phyloP scores from a whole-genome alignment of 2,888 invertebrate species.

The Scaptodrosophila latifasciaeformis region DNA sequence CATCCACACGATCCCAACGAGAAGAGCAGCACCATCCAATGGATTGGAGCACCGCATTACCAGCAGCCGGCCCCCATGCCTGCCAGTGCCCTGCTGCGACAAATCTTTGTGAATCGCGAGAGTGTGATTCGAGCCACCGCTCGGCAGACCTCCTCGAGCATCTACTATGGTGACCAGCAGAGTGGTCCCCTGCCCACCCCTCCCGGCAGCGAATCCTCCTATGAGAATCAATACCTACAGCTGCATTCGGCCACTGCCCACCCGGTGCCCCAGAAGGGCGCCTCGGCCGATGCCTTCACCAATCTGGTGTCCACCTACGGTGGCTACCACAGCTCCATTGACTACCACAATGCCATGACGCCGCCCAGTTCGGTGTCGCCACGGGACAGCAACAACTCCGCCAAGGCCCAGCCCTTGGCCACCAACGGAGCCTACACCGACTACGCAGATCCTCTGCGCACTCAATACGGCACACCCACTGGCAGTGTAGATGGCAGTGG shows the following conservation, averaged over 20 bases:
- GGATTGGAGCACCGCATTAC: conserved; percentile 88
- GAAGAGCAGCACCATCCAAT: conserved; percentile 86
- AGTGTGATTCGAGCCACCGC: conserved; percentile 95
- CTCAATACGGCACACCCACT: conserved; percentile 67
- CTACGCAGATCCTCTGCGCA: conserved; percentile 80
- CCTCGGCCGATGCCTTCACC: conserved; percentile 77
- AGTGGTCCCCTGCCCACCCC: conserved; percentile 89
- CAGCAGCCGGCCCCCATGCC: conserved; percentile 81
- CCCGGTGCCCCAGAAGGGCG: conserved; percentile 75
- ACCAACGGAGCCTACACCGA: conserved; percentile 76
- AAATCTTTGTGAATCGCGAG: conserved; percentile 94
- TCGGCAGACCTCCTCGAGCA: conserved; percentile 73
- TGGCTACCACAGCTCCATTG: conserved; percentile 81
- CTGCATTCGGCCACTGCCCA: conserved; percentile 74
- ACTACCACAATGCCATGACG: conserved; percentile 95
- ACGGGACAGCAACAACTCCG: conserved; percentile 84
- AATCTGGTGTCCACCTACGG: conserved; percentile 78
- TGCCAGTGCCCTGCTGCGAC: conserved; percentile 91
- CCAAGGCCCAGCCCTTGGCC: conserved; percentile 58
- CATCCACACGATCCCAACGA: conserved; percentile 78
- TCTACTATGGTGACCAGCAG: conserved; percentile 76
- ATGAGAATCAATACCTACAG: conserved; percentile 79
- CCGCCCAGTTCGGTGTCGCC: conserved; percentile 98
- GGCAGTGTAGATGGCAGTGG: conserved; percentile 77
- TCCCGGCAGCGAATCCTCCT: conserved; percentile 87